Conservation (phyloP, 2,888 invertebrate genomes). For the Gnatocerus cornutus region DNA sequence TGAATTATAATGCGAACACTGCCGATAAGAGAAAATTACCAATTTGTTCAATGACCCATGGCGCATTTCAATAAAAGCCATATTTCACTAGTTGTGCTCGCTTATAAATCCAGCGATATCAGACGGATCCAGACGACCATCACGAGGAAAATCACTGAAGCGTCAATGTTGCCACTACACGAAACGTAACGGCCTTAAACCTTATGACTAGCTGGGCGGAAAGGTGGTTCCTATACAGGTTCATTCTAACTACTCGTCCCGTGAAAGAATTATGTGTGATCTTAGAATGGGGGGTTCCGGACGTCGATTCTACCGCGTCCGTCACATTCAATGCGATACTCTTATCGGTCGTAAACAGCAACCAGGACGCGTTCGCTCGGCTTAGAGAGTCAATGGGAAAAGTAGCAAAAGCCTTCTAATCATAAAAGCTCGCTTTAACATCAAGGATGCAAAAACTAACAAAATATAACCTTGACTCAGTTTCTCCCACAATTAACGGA, state of each 20-base stretch:
- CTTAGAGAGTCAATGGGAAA: slow-evolving; percentile 29
- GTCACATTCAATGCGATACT: slow-evolving; percentile 39
- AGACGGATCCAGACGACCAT: slow-evolving; percentile 46
- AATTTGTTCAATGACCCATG: slow-evolving; percentile 49
- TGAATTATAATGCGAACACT: slow-evolving; percentile 21
- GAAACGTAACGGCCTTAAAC: slow-evolving; percentile 47
- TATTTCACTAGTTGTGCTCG: slow-evolving; percentile 44
- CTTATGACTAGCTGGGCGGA: slow-evolving; percentile 55
- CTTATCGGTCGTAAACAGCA: slow-evolving; percentile 46
- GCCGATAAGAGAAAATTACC: slow-evolving; percentile 38
- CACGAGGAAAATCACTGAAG: slow-evolving; percentile 42
- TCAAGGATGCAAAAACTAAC: too few species aligned
- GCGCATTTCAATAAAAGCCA: slow-evolving; percentile 50
- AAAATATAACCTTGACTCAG: background rate
- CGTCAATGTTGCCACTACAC: slow-evolving; percentile 35
- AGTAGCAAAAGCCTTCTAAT: slow-evolving; percentile 3
- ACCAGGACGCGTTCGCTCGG: slow-evolving; percentile 37
- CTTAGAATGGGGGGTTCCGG: slow-evolving; percentile 42
- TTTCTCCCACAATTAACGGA: slow-evolving; percentile 6
- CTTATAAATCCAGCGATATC: slow-evolving; percentile 47
- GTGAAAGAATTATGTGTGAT: slow-evolving; percentile 51
- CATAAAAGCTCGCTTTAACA: background rate
- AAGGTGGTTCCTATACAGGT: slow-evolving; percentile 49
- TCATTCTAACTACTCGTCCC: slow-evolving; percentile 50
- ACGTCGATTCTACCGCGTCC: slow-evolving; percentile 9